Evolutionary conservation across 2,888 invertebrate species (phyloP).

Genomic region (Lepidonotus clava): DNA sequence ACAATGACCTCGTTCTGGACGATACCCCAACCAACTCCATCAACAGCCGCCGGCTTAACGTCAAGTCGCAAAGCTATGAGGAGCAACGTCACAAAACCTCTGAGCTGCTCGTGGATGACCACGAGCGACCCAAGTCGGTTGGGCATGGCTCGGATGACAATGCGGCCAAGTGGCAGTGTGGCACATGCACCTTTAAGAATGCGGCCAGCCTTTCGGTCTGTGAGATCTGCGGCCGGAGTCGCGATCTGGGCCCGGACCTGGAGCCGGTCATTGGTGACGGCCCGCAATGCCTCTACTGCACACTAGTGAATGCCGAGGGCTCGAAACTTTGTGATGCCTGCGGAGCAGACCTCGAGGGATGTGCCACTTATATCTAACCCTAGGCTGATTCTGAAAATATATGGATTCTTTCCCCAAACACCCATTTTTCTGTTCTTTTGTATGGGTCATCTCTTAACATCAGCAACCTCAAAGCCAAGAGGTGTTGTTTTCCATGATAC

Average conservation of each 20-base stretch:
- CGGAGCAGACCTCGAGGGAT: constrained; percentile 41
- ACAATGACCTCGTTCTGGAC: no score
- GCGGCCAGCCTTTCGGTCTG: constrained; percentile 25
- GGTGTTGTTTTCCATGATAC: no score
- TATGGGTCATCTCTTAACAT: no score
- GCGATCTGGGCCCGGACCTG: constrained; percentile 28
- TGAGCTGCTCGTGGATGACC: neutral
- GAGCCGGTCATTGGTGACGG: constrained; percentile 18
- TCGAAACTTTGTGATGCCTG: constrained; percentile 37
- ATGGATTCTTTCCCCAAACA: no score
- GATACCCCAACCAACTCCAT: no score
- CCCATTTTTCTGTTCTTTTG: no score
- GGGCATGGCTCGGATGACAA: neutral
- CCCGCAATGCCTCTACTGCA: constrained; percentile 41
- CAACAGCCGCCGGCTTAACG: neutral
- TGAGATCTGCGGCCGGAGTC: constrained; percentile 51
- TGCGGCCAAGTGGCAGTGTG: constrained; percentile 47
- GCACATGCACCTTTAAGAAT: constrained; percentile 48
- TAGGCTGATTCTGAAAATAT: no score
- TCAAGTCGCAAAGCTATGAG: constrained; percentile 48
- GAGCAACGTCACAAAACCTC: constrained; percentile 13
- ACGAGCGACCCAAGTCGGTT: constrained; percentile 24
- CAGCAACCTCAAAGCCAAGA: no score
- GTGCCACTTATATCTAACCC: constrained; percentile 38
- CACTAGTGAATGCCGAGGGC: constrained; percentile 43